Percentiles rank a stretch among this genome's conserved stretches.
Evolutionary conservation across 2,888 invertebrate genomes (phyloP).

Genomic region (Eretmocerus hayati): DNA sequence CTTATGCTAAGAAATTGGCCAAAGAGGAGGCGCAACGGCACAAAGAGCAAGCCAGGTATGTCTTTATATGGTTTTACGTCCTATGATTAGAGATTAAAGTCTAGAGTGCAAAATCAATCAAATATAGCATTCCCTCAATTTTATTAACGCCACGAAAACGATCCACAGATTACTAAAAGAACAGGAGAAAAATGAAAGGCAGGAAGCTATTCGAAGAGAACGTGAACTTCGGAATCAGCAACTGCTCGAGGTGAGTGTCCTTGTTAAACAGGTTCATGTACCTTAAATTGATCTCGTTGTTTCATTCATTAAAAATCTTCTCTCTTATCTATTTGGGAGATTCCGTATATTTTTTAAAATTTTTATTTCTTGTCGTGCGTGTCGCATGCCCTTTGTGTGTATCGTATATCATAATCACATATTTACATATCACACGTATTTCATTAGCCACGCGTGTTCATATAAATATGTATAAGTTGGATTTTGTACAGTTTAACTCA

Average conservation of each 20-base stretch:
- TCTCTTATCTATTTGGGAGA: slow-evolving; percentile 40
- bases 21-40: slow-evolving; percentile 57
- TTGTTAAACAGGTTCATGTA: slow-evolving; percentile 1
- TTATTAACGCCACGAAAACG: background rate
- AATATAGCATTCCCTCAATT: too few species aligned
- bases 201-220: slow-evolving; percentile 75
- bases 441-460: slow-evolving; percentile 17
- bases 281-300: slow-evolving; percentile 36
- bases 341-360: slow-evolving; percentile 35
- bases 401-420: slow-evolving; percentile 36
- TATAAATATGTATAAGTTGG: slow-evolving; percentile 19
- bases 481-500: slow-evolving; percentile 17
- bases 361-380: slow-evolving; percentile 46
- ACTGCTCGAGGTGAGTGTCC: slow-evolving; percentile 69
- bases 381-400: slow-evolving; percentile 48
- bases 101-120: too few species aligned
- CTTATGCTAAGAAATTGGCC: slow-evolving; percentile 65
- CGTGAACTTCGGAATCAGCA: slow-evolving; percentile 78
- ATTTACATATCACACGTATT: slow-evolving; percentile 18
- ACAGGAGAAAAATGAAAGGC: slow-evolving; percentile 72
- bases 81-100: too few species aligned
- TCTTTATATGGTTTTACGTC: too few species aligned
- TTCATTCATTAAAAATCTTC: slow-evolving; percentile 41
- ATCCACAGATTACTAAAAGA: slow-evolving; percentile 55
- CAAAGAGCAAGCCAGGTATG: slow-evolving; percentile 48